phyloP scores from a whole-genome alignment of 2,888 invertebrate species.

The Diploptera punctata region DNA sequence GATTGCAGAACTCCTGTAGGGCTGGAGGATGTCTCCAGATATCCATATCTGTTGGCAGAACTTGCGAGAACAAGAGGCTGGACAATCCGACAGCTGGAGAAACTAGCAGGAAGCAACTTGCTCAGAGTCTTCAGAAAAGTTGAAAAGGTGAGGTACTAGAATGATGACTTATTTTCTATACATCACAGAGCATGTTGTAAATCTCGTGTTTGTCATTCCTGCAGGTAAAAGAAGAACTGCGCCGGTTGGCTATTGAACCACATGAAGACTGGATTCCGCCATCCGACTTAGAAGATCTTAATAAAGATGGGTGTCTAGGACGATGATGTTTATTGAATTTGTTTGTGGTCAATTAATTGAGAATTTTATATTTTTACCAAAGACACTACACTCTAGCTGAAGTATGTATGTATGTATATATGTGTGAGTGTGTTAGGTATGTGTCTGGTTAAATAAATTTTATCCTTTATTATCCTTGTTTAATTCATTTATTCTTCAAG shows the following conservation, averaged over 20 bases:
- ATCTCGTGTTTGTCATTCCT: no score
- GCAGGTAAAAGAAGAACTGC: constrained; percentile 46
- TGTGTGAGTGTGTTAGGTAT: no score
- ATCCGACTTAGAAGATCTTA: constrained; percentile 38
- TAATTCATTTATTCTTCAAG: no score
- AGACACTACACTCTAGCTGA: no score
- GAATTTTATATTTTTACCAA: background rate
- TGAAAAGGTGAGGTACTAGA: constrained; percentile 51
- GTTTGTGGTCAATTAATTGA: background rate
- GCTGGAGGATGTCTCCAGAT: constrained; percentile 57
- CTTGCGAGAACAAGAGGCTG: constrained; percentile 52
- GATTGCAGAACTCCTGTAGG: constrained; percentile 53
- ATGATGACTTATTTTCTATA: no score
- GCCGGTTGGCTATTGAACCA: constrained; percentile 35
- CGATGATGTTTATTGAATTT: constrained; percentile 30
- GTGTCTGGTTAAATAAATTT: no score
- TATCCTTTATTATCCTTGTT: no score
- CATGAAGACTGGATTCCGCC: constrained; percentile 43
- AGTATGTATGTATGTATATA: no score
- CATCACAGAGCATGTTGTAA: no score
- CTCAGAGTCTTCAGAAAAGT: constrained; percentile 53
- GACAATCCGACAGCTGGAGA: constrained; percentile 54
- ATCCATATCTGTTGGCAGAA: constrained; percentile 56
- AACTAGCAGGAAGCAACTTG: constrained; percentile 56
- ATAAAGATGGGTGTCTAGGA: constrained; percentile 41